A percentile compares a stretch with the other conserved stretches of the same genome.
These are phyloP conservation scores for Meteorus sp. DNA, from an alignment of 1,140 invertebrate genomes.

Conservation along the genomic window DNA sequence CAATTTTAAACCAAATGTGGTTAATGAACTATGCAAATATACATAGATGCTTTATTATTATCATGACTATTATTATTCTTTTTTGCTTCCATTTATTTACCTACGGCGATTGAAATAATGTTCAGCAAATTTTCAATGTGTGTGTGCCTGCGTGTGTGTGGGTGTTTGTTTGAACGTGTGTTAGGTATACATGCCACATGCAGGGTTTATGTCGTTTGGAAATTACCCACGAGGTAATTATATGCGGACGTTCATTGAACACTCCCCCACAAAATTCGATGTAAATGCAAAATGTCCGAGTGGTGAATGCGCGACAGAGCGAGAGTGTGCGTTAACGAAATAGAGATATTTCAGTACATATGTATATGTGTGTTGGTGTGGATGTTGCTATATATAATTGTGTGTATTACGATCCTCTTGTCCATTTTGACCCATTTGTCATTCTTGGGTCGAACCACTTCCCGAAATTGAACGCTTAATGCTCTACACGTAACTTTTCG, in stretches of 20 bases:
- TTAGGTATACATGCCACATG: too few relatives aligned
- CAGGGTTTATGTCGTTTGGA: background rate
- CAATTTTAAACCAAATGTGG: too few relatives aligned
- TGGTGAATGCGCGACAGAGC: background rate
- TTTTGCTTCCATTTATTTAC: too few relatives aligned
- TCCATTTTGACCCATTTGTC: background rate
- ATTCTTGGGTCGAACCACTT: conserved; percentile 3
- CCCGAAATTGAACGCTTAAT: conserved; percentile 3
- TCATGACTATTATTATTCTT: too few relatives aligned
- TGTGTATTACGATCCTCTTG: background rate
- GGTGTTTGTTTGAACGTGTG: too few relatives aligned
- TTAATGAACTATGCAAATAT: too few relatives aligned
- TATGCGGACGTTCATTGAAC: conserved; percentile 3
- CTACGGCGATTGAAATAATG: too few relatives aligned
- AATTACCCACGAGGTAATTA: background rate
- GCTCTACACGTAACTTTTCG: background rate
- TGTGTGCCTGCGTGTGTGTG: background rate
- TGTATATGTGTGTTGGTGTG: background rate
- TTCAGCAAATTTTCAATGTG: too few relatives aligned
- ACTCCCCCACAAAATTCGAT: background rate
- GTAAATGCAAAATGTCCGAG: background rate
- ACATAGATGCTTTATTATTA: too few relatives aligned
- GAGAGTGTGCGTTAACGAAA: too few relatives aligned
- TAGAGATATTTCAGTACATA: background rate
- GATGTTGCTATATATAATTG: too few relatives aligned